These are phyloP conservation scores for Macrocentrus cingulum DNA, from an alignment of 1,140 invertebrate species.

Conservation along the genomic window DNA sequence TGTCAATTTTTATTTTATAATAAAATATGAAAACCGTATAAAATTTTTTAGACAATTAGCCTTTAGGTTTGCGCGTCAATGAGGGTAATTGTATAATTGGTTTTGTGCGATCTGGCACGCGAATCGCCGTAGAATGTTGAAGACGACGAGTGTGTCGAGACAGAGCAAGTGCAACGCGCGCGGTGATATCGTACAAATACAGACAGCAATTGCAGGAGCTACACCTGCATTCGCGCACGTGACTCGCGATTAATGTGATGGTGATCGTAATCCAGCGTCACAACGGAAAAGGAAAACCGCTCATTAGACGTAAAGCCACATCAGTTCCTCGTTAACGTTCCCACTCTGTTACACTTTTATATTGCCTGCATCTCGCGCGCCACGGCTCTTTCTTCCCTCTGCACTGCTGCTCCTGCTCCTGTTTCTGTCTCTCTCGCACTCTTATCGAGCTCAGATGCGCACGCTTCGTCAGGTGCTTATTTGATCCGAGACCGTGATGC, in stretches of 20 bases:
- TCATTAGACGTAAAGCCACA: conserved; percentile 14
- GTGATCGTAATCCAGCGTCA: conserved; percentile 18
- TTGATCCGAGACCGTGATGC: conserved; percentile 19
- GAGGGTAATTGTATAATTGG: conserved; percentile 19
- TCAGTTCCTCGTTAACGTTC: conserved; percentile 4
- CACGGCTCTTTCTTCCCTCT: background rate
- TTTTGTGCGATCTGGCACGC: conserved; percentile 7
- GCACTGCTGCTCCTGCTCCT: no score
- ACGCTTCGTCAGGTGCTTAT: conserved; percentile 20
- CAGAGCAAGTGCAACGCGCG: background rate
- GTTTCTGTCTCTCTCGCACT: no score
- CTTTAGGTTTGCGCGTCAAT: background rate
- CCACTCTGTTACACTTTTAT: background rate
- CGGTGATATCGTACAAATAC: no score
- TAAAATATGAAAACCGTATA: no score
- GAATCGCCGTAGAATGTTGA: background rate
- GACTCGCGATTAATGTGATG: conserved; percentile 5
- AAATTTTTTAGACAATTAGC: no score
- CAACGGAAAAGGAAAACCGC: conserved; percentile 16
- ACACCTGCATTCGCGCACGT: conserved; percentile 9
- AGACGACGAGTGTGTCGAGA: background rate
- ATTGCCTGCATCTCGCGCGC: background rate
- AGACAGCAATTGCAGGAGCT: background rate
- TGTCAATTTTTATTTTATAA: no score
- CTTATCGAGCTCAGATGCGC: background rate